Conservation (phyloP, 2,113 vertebrate genomes). For the Siphamia tubifer region DNA sequence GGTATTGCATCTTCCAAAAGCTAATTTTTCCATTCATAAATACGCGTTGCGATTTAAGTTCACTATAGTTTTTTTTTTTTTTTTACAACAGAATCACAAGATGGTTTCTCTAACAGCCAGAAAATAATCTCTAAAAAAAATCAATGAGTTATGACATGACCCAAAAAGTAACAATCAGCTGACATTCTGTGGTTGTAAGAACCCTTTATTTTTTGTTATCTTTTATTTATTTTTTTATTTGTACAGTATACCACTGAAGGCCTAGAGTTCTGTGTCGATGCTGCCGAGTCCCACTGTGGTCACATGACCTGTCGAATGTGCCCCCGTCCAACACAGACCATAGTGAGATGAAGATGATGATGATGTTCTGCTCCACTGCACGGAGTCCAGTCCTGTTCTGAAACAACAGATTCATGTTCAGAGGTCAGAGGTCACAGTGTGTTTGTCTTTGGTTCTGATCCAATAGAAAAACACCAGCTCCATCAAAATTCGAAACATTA, state of each 20-base stretch:
- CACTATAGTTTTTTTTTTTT: constrained; percentile 76
- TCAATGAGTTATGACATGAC: constrained; percentile 52
- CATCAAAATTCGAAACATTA: too few relatives aligned
- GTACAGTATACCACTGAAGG: constrained; percentile 77
- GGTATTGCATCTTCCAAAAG: constrained; percentile 77
- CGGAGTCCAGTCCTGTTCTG: constrained; percentile 4
- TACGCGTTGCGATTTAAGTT: constrained; percentile 65
- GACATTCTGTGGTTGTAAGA: constrained; percentile 72
- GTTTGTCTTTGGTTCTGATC: too few relatives aligned
- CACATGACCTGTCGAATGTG: constrained; percentile 1
- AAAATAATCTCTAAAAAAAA: constrained; percentile 49
- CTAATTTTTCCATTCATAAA: constrained; percentile 77
- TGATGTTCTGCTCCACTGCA: background rate
- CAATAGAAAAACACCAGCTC: too few relatives aligned
- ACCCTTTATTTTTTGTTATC: constrained; percentile 11
- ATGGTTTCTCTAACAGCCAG: constrained; percentile 46
- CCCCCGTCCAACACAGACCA: background rate
- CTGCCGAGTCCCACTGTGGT: background rate
- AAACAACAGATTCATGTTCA: background rate
- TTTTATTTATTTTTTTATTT: too few relatives aligned
- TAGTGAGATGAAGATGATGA: background rate
- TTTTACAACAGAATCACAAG: constrained; percentile 78
- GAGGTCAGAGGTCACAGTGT: too few relatives aligned
- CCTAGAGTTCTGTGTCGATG: constrained; percentile 34
- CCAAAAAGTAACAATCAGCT: constrained; percentile 58